These are phyloP conservation scores for Dryococelus australis DNA, from an alignment of 2,888 invertebrate genomes.

Conservation along the genomic window DNA sequence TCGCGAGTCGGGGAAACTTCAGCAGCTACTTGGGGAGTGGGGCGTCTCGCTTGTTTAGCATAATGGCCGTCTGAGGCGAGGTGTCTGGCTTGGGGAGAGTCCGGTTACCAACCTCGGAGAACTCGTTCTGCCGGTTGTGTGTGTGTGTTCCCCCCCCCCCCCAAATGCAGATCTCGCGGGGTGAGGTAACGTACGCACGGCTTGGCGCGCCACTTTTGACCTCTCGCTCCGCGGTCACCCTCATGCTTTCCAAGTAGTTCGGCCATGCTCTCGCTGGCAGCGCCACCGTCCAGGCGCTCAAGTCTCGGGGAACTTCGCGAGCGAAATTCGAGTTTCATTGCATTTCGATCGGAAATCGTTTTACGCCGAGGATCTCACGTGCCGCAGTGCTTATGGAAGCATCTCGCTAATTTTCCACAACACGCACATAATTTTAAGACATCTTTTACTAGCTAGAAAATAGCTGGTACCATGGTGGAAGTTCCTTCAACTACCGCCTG, in stretches of 20 bases:
- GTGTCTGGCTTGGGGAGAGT: not conserved
- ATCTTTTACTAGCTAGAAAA: no score
- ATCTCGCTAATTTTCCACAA: no score
- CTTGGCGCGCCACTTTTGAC: no score
- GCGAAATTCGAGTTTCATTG: not conserved
- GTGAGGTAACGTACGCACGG: no score
- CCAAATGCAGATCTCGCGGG: no score
- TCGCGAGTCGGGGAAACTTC: conserved; percentile 13
- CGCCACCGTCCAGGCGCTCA: not conserved
- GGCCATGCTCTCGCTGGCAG: not conserved
- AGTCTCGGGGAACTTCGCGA: not conserved
- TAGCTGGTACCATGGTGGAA: no score
- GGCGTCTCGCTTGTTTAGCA: not conserved
- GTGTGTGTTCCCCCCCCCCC: no score
- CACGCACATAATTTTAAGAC: no score
- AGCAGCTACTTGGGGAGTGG: not conserved
- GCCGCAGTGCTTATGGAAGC: no score
- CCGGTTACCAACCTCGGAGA: not conserved
- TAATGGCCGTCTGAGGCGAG: conserved; percentile 6
- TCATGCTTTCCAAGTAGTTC: not conserved
- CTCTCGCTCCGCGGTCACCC: not conserved
- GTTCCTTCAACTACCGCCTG: no score
- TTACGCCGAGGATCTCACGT: no score
- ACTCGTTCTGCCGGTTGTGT: not conserved
- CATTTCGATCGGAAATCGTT: not conserved